A percentile compares a stretch with the other conserved stretches of the same genome.
phyloP scores from a whole-genome alignment of 2,888 invertebrate genomes.

The Acleris holmiana region DNA sequence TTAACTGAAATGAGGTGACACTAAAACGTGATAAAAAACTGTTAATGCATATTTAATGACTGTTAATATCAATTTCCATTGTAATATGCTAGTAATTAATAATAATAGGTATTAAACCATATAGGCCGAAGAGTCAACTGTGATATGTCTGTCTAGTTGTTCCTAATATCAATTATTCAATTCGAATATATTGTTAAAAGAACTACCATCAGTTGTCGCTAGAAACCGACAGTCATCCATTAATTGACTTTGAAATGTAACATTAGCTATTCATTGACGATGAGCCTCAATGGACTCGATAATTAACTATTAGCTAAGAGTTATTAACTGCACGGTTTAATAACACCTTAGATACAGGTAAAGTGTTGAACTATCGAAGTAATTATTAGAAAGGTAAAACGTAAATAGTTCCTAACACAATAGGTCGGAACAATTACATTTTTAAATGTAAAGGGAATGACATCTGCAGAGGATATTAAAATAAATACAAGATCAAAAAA shows the following conservation, averaged over 20 bases:
- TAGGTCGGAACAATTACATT: neutral
- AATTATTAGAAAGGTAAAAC: slow-evolving; percentile 1
- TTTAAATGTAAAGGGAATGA: too few species aligned
- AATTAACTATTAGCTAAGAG: slow-evolving; percentile 33
- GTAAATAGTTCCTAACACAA: neutral
- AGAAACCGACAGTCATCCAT: slow-evolving; percentile 11
- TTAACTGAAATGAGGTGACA: too few species aligned
- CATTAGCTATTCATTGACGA: slow-evolving; percentile 34
- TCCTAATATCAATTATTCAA: neutral
- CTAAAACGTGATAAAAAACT: too few species aligned
- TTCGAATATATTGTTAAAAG: neutral
- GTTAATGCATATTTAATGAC: too few species aligned
- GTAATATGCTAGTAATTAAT: too few species aligned
- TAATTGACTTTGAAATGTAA: slow-evolving; percentile 27
- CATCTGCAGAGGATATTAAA: too few species aligned
- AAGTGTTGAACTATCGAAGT: slow-evolving; percentile 14
- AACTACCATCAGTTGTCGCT: neutral
- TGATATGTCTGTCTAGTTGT: neutral
- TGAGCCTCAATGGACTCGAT: slow-evolving; percentile 19
- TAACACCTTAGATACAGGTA: slow-evolving; percentile 27
- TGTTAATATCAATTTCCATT: too few species aligned
- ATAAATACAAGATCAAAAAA: too few species aligned
- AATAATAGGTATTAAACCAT: too few species aligned
- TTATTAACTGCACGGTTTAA: slow-evolving; percentile 28
- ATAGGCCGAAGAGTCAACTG: too few species aligned